Evolutionary conservation across 2,113 vertebrate species (phyloP).

Genomic region (Prionailurus viverrinus): DNA sequence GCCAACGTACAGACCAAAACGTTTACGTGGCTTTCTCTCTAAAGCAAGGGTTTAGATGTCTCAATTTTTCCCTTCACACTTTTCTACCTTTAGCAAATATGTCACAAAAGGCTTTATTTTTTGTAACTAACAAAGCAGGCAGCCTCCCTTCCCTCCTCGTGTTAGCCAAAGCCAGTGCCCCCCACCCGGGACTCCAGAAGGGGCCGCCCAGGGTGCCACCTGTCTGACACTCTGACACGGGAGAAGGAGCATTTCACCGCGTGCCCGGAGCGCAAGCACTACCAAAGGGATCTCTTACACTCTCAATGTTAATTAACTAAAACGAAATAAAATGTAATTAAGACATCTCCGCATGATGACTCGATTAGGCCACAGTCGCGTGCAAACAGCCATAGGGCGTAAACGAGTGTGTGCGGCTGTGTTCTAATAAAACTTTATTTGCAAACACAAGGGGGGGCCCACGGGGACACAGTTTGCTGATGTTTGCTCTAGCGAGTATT

Average conservation of each 20-base stretch:
- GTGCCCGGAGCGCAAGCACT: rapidly evolving
- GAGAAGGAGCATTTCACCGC: rapidly evolving
- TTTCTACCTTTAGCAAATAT: background rate
- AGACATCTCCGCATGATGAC: rapidly evolving
- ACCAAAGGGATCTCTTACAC: background rate
- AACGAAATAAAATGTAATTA: background rate
- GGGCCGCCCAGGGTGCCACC: no score
- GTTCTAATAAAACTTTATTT: background rate
- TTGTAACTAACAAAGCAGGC: background rate
- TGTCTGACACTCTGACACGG: rapidly evolving
- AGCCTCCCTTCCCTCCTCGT: background rate
- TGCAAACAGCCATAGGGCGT: background rate
- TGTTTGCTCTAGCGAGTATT: rapidly evolving
- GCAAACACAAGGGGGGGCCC: background rate
- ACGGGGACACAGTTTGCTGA: rapidly evolving
- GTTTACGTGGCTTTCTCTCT: rapidly evolving
- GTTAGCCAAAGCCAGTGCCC: background rate
- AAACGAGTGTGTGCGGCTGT: rapidly evolving
- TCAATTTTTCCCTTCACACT: no score
- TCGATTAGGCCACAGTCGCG: rapidly evolving
- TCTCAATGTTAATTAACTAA: background rate
- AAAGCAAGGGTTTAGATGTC: rapidly evolving
- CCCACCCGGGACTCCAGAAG: background rate
- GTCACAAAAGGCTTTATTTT: background rate
- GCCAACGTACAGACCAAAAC: background rate